Conservation (phyloP, 2,888 invertebrate species). For the Netelia melanura region DNA sequence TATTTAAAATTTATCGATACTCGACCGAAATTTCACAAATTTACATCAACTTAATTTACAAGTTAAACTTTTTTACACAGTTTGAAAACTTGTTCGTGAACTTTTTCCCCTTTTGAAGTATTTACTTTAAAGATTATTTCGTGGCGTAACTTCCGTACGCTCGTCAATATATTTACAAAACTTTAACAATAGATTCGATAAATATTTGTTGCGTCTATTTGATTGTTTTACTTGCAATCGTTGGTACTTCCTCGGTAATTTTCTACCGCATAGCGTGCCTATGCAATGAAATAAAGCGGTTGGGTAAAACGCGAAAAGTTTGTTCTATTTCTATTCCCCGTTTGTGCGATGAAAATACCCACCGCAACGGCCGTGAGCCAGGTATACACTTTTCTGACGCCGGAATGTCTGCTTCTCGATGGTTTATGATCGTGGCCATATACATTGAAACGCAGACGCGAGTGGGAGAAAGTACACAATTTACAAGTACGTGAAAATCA, state of each 20-base stretch:
- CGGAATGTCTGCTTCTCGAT: constrained; percentile 22
- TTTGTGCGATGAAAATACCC: constrained; percentile 35
- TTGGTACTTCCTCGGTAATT: no score
- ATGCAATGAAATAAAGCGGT: constrained; percentile 24
- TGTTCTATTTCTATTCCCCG: background rate
- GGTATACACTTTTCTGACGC: constrained; percentile 38
- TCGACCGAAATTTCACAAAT: background rate
- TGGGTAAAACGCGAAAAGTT: constrained; percentile 1
- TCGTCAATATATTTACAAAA: no score
- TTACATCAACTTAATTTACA: background rate
- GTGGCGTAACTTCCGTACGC: no score
- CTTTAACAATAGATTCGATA: no score
- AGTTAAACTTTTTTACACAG: no score
- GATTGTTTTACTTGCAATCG: no score
- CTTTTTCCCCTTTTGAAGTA: no score
- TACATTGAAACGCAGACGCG: background rate
- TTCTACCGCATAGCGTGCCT: constrained; percentile 7
- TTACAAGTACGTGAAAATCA: background rate
- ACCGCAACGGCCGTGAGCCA: background rate
- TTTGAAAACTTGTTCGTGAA: no score
- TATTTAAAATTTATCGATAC: background rate
- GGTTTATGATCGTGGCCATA: background rate
- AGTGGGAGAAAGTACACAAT: background rate
- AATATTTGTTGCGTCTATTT: no score
- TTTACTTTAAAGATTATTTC: no score